These are phyloP conservation scores for Tenthredo amoena DNA, from an alignment of 2,888 invertebrate genomes.

Conservation along the genomic window DNA sequence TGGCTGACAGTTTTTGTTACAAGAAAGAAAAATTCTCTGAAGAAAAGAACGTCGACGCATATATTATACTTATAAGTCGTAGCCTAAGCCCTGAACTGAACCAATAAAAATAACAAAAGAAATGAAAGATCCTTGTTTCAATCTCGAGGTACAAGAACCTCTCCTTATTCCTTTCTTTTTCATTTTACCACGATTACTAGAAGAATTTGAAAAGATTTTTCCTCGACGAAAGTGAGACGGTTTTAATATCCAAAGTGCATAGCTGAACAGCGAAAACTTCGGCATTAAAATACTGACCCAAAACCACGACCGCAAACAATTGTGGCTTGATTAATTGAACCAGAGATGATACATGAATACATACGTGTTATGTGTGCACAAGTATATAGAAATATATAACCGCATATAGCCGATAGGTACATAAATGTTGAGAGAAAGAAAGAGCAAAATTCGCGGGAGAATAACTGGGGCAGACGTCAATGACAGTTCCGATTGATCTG, in stretches of 20 bases:
- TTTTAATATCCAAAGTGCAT: conserved; percentile 30
- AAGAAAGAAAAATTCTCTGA: not conserved
- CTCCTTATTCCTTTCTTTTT: not conserved
- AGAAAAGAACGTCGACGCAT: not conserved
- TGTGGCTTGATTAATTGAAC: conserved; percentile 1
- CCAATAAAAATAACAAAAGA: not conserved
- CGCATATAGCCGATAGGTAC: not conserved
- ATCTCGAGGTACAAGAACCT: not conserved
- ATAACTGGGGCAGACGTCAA: conserved; percentile 27
- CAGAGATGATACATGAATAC: not conserved
- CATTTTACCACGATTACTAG: not conserved
- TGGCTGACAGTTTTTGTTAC: not conserved
- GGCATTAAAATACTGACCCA: not conserved
- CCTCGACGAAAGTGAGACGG: not conserved
- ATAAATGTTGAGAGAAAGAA: not conserved
- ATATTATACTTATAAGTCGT: not conserved
- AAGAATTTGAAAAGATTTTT: not conserved
- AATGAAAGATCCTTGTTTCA: conserved; percentile 5
- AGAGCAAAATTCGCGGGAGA: not conserved
- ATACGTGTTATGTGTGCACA: not conserved
- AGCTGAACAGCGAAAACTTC: not conserved
- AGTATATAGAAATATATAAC: not conserved
- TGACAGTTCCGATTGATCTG: conserved; percentile 47
- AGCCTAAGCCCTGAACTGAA: not conserved
- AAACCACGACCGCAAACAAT: not conserved